Evolutionary conservation across 2,113 vertebrate genomes (phyloP).

Genomic region (Cephalopterus ornatus): DNA sequence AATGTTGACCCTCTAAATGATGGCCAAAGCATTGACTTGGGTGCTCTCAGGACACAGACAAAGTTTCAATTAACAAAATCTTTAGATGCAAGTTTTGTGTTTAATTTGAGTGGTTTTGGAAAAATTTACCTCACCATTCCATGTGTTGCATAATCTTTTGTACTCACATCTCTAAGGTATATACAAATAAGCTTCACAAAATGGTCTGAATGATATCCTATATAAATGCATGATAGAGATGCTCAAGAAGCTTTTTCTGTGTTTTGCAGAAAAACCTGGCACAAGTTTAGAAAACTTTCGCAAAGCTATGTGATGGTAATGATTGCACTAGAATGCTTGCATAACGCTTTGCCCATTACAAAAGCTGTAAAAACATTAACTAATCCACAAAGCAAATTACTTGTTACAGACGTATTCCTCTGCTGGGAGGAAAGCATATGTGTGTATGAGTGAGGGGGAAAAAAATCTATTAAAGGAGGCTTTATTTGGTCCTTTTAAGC

Average conservation of each 20-base stretch:
- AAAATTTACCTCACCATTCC: neutral
- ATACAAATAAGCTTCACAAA: neutral
- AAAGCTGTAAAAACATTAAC: constrained; percentile 27
- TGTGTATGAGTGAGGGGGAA: neutral
- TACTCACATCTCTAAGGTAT: neutral
- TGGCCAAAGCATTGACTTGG: neutral
- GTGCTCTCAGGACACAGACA: neutral
- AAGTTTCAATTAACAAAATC: neutral
- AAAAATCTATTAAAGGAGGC: neutral
- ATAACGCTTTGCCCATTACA: neutral
- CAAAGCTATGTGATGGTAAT: neutral
- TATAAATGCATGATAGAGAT: neutral
- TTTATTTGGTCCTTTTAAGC: neutral
- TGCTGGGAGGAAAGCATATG: constrained; percentile 8
- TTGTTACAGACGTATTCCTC: neutral
- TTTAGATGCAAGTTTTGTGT: neutral
- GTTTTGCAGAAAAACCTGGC: neutral
- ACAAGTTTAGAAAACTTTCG: neutral
- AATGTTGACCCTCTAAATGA: neutral
- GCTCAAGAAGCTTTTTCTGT: neutral
- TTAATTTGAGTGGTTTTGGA: neutral
- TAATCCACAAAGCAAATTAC: constrained; percentile 3
- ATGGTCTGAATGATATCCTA: neutral
- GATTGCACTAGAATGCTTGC: neutral
- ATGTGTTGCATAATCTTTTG: neutral